Evolutionary conservation across 2,797 vertebrate genomes (phyloP), one percentile per base, ranked within the genome.

Genomic region (Pangasius mekongensis): DNA sequence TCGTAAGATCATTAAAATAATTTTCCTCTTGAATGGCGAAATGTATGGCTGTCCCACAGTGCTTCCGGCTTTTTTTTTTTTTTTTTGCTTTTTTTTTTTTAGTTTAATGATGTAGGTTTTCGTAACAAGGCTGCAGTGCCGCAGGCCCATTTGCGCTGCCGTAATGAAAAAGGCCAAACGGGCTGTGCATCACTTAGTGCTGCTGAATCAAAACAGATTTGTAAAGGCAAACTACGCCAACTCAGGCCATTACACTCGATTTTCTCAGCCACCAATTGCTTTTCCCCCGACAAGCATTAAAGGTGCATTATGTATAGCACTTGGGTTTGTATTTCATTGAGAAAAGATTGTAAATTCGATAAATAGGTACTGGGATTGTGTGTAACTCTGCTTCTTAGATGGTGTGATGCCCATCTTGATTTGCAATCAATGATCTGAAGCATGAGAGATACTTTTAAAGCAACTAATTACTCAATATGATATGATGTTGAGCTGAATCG

Each of bases 91-190:
- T 14, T 7, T 80, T 58, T 58, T 58, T 58, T 39, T 64, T 62
- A 6, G 27, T 69, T 89, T 89, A 91, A 91, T 90, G 88, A 87
- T 90, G 90, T 89, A 85, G 84, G 62, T 90, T 90, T 91, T 90
- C 24, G 85, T 88, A 89, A 90, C 82, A 66, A 88, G 88, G 71
- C 88, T 87, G 87, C 74, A 84, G 84, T 82, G 89, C 86, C 60
- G 56, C 84, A 67, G 85, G 89, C 85, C 84, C 84, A 85, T 88
- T 80, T 80, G 67, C 13, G 71, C 71, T 52, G 47, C 36, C 30
- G 83, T 87, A 88, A 87, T 87, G 82, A 82, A 90, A 87, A 77
- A 83, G 76, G 74, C 47, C 66, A 67, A 64, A 52, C 2, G 30
- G 49, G 83, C 66, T 47, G 60, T 84, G 60, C 85, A 84, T 58